phyloP scores from a whole-genome alignment of 2,113 vertebrate species.

The Anhinga rufa region DNA sequence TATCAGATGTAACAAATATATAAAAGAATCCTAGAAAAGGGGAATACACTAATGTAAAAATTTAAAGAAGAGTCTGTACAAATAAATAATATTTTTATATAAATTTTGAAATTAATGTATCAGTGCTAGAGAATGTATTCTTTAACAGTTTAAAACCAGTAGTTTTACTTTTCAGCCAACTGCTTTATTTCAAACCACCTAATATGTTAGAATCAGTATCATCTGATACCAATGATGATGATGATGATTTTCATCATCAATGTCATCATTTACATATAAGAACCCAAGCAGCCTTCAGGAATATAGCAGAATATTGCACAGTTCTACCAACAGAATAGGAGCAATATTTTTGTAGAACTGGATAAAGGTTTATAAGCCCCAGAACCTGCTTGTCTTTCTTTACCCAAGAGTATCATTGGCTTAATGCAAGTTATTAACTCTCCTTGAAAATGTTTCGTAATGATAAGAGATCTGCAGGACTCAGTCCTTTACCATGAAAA shows the following conservation, averaged over 20 bases:
- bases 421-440: neutral
- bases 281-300: neutral
- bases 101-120: neutral
- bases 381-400: neutral
- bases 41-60: neutral
- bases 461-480: neutral
- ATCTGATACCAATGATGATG: neutral
- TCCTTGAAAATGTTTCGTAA: neutral
- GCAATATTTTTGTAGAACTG: neutral
- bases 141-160: neutral
- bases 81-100: neutral
- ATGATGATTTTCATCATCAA: too few relatives aligned
- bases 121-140: neutral
- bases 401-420: neutral
- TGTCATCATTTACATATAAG: neutral
- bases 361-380: neutral
- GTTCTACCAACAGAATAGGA: neutral
- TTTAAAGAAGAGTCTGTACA: neutral
- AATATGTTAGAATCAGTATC: neutral
- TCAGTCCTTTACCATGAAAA: neutral
- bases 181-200: neutral
- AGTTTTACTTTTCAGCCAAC: neutral
- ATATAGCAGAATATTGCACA: neutral
- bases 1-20: neutral
- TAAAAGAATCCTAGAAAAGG: neutral